These are phyloP conservation scores for Phrixothrix hirtus DNA, from an alignment of 2,888 invertebrate genomes.

Conservation along the genomic window DNA sequence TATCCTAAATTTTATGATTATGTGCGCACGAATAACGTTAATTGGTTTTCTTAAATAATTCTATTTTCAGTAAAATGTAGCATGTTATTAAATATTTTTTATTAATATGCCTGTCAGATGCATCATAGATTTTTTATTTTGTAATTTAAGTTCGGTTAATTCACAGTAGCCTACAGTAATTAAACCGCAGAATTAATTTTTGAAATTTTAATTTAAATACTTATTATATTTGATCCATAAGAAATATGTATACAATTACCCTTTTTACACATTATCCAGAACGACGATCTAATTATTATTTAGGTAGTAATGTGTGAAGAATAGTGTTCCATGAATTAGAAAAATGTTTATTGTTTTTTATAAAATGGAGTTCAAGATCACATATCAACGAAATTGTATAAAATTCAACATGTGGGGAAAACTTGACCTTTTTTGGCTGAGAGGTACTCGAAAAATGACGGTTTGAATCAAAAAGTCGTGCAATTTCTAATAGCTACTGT, in stretches of 20 bases:
- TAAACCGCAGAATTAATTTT: background rate
- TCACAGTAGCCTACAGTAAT: background rate
- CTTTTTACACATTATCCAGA: background rate
- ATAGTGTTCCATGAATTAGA: too few species aligned
- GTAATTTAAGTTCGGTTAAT: background rate
- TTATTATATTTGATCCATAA: too few species aligned
- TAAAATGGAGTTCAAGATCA: too few species aligned
- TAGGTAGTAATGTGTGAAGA: too few species aligned
- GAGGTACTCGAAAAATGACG: too few species aligned
- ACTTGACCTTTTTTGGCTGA: too few species aligned
- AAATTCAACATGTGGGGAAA: too few species aligned
- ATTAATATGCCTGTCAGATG: background rate
- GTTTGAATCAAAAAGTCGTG: too few species aligned
- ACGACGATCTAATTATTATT: too few species aligned
- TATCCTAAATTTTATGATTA: constrained; percentile 3
- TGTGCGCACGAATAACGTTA: constrained; percentile 11
- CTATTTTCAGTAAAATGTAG: constrained; percentile 9
- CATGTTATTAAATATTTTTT: constrained; percentile 13
- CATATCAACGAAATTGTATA: too few species aligned
- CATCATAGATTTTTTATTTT: background rate
- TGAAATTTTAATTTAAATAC: background rate
- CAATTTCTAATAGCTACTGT: too few species aligned
- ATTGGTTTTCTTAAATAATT: constrained; percentile 11
- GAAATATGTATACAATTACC: background rate
- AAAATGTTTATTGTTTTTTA: too few species aligned